Conservation (phyloP, 2,113 vertebrate species). For the Anas platyrhynchos region DNA sequence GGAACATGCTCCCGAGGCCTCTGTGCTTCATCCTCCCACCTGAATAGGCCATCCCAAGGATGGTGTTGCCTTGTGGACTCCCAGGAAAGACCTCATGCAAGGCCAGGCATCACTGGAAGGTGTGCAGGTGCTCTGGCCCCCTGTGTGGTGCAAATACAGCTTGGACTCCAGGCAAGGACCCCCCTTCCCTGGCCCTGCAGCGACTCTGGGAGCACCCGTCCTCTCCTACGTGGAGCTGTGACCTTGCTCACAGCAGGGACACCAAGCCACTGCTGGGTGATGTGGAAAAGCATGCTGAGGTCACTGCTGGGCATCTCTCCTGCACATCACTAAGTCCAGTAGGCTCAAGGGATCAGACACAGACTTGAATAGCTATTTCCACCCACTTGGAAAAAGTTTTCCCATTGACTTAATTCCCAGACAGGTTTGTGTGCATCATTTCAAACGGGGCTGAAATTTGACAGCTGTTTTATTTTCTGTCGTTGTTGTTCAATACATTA, state of each 20-base stretch:
- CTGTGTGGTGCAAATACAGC: background rate
- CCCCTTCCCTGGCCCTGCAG: accelerated
- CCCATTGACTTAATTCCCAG: background rate
- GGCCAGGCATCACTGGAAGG: background rate
- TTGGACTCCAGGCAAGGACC: background rate
- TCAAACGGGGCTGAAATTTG: background rate
- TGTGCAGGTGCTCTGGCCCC: background rate
- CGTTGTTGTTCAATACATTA: background rate
- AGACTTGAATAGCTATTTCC: background rate
- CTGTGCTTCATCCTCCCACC: background rate
- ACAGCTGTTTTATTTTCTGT: background rate
- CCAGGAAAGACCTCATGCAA: accelerated
- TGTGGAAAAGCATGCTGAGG: accelerated
- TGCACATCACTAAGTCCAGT: background rate
- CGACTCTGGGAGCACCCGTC: accelerated
- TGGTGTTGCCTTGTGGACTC: background rate
- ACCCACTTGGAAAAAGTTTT: background rate
- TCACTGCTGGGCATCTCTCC: background rate
- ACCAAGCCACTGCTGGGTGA: accelerated
- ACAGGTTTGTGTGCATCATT: background rate
- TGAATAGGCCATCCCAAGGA: background rate
- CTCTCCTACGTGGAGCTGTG: background rate
- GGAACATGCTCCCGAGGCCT: accelerated
- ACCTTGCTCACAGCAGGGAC: background rate
- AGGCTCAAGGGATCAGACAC: background rate